phyloP scores from a whole-genome alignment of 2,888 invertebrate species.

The Habrosyne pyritoides region DNA sequence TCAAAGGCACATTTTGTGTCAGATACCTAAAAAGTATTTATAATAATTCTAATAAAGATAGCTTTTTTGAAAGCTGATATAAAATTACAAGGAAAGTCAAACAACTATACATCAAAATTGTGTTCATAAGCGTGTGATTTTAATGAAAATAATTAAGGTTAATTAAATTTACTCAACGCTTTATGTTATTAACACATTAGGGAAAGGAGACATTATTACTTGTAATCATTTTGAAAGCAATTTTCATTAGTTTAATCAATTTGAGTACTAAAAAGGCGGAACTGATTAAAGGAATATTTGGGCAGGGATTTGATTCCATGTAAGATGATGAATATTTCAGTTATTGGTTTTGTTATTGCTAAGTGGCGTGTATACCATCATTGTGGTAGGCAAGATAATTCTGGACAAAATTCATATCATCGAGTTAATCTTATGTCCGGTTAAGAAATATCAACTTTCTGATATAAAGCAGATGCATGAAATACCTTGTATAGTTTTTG shows the following conservation, averaged over 20 bases:
- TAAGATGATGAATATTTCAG: no score
- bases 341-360: no score
- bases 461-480: no score
- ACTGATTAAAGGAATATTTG: background rate
- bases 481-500: no score
- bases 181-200: conserved; percentile 4
- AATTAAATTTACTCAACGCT: background rate
- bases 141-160: conserved; percentile 6
- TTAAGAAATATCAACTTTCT: no score
- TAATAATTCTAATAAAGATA: background rate
- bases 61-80: background rate
- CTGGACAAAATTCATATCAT: no score
- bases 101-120: background rate
- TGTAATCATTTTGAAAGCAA: background rate
- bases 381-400: no score
- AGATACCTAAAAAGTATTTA: background rate
- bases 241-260: background rate
- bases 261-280: no score
- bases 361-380: no score
- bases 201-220: background rate
- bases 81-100: background rate
- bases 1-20: no score
- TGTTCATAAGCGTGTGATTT: background rate
- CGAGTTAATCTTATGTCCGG: no score
- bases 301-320: background rate